Evolutionary conservation across 2,888 invertebrate genomes (phyloP), one percentile per base, ranked within the genome.

Genomic region (Tineola bisselliella): DNA sequence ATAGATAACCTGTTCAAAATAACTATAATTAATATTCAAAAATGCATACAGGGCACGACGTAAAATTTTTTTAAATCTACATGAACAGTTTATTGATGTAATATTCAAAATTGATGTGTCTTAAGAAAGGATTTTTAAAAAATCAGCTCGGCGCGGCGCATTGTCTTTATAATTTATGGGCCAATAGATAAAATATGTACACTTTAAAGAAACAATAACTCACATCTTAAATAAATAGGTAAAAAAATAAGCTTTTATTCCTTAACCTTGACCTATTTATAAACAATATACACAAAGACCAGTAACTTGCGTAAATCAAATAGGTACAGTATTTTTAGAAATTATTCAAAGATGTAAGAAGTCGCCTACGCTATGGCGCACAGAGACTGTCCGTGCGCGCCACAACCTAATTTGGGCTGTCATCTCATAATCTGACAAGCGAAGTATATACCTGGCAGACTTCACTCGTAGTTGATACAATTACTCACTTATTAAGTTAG

Each of bases 341-440:
- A 38, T 6, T 38, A n/a, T 38, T 38, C n/a, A 38, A 38, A 10
- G 10, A 10, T 38, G 38, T 38, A 38, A 38, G 38, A n/a, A 38
- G 38, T 38, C 38, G 38, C 38, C 38, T 10, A 38, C 38, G 38
- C 38, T 38, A 38, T 38, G 38, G 38, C 10, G 38, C 38, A 38
- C 38, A 38, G 38, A 38, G 38, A 12, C 38, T 4, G 38, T 38
- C 38, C 38, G 38, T 38, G 38, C n/a, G 10, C 38, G 38, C 38
- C 38, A 6, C 59, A 59, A 59, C 59, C 59, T 59, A 59, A 59
- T 59, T 56, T 59, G 59, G 13, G 43, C 59, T 19, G 59, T 43
- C 59, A 43, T 59, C 25, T 56, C 44, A 18, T 59, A 59, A 59
- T 59, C 59, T 59, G 59, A 59, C 59, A 59, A 44, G 43, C 43